phyloP scores from a whole-genome alignment of 2,797 vertebrate species.

The Tokudaia muenninki region DNA sequence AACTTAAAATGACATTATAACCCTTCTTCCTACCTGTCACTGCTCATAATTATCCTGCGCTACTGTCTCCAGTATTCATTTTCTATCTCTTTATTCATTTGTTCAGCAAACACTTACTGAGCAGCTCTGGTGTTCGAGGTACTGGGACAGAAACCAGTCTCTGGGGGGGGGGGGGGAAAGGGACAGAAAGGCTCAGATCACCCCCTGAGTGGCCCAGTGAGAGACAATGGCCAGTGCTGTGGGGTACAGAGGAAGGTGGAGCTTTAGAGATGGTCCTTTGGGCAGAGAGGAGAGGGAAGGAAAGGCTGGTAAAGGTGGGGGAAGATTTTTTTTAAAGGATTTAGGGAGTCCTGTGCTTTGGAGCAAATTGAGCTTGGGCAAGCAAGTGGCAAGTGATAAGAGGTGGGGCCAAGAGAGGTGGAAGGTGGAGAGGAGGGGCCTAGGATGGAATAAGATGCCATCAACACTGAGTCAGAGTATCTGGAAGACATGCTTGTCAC shows the following conservation, averaged over 20 bases:
- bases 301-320: neutral
- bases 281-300: neutral
- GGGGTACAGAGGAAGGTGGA: neutral
- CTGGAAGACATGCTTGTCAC: neutral
- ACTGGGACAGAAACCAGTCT: neutral
- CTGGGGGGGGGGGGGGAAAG: neutral
- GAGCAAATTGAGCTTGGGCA: neutral
- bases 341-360: neutral
- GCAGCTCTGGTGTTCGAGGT: neutral
- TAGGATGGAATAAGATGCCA: neutral
- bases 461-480: neutral
- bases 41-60: constrained; percentile 4
- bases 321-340: neutral
- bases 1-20: constrained; percentile 65
- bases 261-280: neutral
- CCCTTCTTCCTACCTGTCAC: neutral
- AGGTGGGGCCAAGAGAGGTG: neutral
- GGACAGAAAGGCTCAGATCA: neutral
- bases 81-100: constrained; percentile 36
- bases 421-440: neutral
- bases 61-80: neutral
- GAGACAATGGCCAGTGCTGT: fast-evolving
- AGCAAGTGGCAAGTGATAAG: neutral
- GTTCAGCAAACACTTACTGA: neutral
- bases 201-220: neutral